Evolutionary conservation across 2,888 invertebrate species (phyloP).

Genomic region (Drosophila anomalata): DNA sequence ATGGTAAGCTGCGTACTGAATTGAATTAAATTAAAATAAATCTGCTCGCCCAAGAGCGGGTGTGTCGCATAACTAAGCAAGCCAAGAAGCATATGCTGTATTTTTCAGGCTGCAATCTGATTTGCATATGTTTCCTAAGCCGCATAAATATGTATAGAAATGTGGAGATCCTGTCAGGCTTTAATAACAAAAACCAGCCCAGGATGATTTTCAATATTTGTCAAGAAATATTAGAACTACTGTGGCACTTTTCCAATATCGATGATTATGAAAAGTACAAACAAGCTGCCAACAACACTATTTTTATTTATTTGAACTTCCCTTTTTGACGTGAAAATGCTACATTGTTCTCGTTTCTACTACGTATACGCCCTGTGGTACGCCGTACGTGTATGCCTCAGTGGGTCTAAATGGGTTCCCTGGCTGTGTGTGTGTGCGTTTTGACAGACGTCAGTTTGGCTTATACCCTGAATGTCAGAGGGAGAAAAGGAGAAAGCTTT

Average conservation of each 20-base stretch:
- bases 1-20: slow-evolving; percentile 28
- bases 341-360: slow-evolving; percentile 20
- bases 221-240: not conserved
- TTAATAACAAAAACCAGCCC: not conserved
- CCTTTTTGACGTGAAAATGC: slow-evolving; percentile 9
- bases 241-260: slow-evolving; percentile 9
- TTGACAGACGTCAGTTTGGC: slow-evolving; percentile 48
- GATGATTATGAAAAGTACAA: slow-evolving; percentile 37
- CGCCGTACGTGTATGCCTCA: slow-evolving; percentile 49
- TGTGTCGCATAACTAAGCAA: slow-evolving; percentile 35
- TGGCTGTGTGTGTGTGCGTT: slow-evolving; percentile 32
- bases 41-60: slow-evolving; percentile 14
- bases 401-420: slow-evolving; percentile 37
- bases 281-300: slow-evolving; percentile 12
- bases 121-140: slow-evolving; percentile 27
- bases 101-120: slow-evolving; percentile 21
- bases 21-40: slow-evolving; percentile 65
- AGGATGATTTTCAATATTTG: not conserved
- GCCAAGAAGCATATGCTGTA: slow-evolving; percentile 16
- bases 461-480: not conserved
- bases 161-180: not conserved
- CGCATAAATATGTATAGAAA: not conserved
- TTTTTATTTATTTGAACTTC: slow-evolving; percentile 18
- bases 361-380: slow-evolving; percentile 60
- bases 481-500: slow-evolving; percentile 25